Conservation (phyloP, 37 sponge, comb jelly and placozoan genomes). For the Halisarca cf. caerulea region DNA sequence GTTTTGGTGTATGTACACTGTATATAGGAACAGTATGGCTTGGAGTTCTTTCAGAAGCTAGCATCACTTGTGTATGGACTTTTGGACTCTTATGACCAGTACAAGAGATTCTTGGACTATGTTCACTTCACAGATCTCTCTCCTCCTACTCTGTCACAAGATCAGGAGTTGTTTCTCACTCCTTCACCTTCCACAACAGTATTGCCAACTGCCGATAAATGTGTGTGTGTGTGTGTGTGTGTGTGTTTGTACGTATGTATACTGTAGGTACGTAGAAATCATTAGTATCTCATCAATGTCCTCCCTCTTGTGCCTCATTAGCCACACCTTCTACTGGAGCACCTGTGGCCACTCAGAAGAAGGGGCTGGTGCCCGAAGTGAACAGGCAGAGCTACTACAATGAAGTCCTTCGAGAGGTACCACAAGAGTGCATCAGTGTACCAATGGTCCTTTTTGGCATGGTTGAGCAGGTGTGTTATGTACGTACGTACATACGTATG, state of each 20-base stretch:
- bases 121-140: conserved; percentile 27
- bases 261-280: neutral
- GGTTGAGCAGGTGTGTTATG: conserved; percentile 80
- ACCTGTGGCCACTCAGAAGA: neutral
- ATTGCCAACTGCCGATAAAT: neutral
- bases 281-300: too few relatives aligned
- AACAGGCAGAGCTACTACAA: conserved; percentile 50
- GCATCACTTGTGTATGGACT: conserved; percentile 48
- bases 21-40: conserved; percentile 48
- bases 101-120: conserved; percentile 58
- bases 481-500: neutral
- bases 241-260: neutral
- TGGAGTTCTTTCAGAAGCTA: conserved; percentile 47
- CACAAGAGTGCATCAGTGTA: conserved; percentile 59
- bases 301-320: neutral
- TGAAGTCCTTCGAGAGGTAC: conserved; percentile 57
- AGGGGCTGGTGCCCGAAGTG: neutral
- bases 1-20: neutral
- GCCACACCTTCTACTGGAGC: neutral
- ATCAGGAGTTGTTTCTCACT: conserved; percentile 14
- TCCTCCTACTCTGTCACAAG: conserved; percentile 1
- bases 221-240: neutral
- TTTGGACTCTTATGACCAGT: conserved; percentile 48
- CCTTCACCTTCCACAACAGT: conserved; percentile 5
- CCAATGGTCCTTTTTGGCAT: conserved; percentile 75